Conservation (phyloP, 2,797 vertebrate species). For the Hylomyscus alleni region DNA sequence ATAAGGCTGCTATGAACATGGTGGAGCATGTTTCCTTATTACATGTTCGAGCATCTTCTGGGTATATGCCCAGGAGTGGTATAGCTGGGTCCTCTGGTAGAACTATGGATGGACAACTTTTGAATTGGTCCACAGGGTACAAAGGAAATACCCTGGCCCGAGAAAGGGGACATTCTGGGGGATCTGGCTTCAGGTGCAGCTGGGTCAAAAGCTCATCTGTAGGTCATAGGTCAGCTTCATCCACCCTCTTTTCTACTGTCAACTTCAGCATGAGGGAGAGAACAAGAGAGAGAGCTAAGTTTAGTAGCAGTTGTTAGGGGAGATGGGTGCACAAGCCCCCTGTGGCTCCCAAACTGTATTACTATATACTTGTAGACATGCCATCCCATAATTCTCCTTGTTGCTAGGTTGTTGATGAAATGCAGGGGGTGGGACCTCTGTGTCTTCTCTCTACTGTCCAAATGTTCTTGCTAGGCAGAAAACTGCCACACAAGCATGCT, state of each 20-base stretch:
- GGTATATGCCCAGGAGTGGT: too few species aligned
- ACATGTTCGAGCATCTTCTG: too few species aligned
- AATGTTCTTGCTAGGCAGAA: background rate
- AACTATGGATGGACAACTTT: conserved; percentile 7
- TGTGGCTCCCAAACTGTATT: too few species aligned
- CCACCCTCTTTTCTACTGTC: background rate
- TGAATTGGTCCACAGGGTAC: background rate
- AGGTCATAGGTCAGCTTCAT: background rate
- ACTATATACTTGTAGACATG: background rate
- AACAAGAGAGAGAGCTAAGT: background rate
- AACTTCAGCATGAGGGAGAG: background rate
- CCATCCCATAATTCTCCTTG: too few species aligned
- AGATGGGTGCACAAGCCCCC: background rate
- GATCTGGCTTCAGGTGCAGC: background rate
- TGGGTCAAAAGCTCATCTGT: background rate
- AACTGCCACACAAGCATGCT: background rate
- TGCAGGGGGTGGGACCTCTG: background rate
- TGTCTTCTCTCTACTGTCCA: background rate
- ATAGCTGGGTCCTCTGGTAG: too few species aligned
- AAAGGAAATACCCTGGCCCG: background rate
- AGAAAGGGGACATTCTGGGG: background rate
- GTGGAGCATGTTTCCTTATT: too few species aligned
- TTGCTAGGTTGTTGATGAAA: rapidly evolving
- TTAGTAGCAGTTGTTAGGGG: background rate
- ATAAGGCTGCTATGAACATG: too few species aligned